Evolutionary conservation across 2,113 vertebrate genomes (phyloP), one percentile per base, ranked within the genome.

Genomic region (Aspiorhynchus laticeps): DNA sequence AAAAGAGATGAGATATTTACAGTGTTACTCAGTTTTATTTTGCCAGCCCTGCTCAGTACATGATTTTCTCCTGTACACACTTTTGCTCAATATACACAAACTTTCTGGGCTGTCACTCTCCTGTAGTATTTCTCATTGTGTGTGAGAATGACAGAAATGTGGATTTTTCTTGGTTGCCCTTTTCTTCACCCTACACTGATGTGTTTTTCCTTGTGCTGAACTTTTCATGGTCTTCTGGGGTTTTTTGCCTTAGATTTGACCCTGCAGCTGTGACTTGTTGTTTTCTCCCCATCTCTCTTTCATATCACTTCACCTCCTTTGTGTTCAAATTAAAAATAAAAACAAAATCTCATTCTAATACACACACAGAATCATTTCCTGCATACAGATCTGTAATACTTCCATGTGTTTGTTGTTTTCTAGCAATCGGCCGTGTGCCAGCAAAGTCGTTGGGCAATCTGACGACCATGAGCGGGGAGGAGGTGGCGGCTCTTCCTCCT

Each of bases 371-470:
- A 74, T 6, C 10, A 15, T 43, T 43, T 75, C 12, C 73, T 73
- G 33, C 73, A 48, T 26, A 12, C 28, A 21, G 4, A 53, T 78
- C 26, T 53, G 46, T 31, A 33, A 78, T 53, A 78, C 48, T 53
- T 53, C 26, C 4, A 12, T 28, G 9, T 17, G 19, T 53, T 4
- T 85, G 28, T 89, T 53, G 67, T 53, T 75, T 48, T 84, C 43
- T 86, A 99, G 98, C 96, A 92, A 98, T 99, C 24, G 97, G 98
- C 84, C 96, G 97, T 91, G 95, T 98, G 73, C 96, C 98, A 94
- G 97, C 98, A 92, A 99, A 98, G 88, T 99, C 98, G 80, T 92
- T 99, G 90, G 98, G 98, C 91, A 99, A 99, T 93, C 92, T 99
- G 91, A 97, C 98, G 63, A 98, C 94, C 86, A 94, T 97, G 77